phyloP scores from a whole-genome alignment of 2,888 invertebrate genomes.

The Pedicia rivosa region DNA sequence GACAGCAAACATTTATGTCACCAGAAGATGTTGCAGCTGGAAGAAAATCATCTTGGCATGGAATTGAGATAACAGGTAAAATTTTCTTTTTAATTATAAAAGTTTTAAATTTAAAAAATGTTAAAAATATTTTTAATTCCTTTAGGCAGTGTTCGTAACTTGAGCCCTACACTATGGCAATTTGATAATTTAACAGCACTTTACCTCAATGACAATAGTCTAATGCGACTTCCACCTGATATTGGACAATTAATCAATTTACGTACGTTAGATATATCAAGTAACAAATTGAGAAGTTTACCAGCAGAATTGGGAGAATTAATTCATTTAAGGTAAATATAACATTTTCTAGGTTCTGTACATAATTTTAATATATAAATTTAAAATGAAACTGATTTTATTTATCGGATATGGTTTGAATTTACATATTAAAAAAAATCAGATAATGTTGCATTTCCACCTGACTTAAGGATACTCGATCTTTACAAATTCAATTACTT shows the following conservation, averaged over 20 bases:
- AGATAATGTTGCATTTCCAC: too few species aligned
- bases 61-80: conserved; percentile 68
- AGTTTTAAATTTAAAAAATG: neutral
- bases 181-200: conserved; percentile 84
- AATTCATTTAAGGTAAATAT: conserved; percentile 66
- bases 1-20: conserved; percentile 83
- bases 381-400: neutral
- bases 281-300: conserved; percentile 85
- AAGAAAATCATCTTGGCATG: conserved; percentile 84
- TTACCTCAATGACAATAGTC: conserved; percentile 90
- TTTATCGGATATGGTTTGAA: too few species aligned
- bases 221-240: conserved; percentile 81
- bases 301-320: conserved; percentile 96
- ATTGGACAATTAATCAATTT: conserved; percentile 73
- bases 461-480: too few species aligned
- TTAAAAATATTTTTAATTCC: neutral
- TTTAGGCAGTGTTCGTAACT: conserved; percentile 80
- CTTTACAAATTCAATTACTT: too few species aligned
- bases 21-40: conserved; percentile 84
- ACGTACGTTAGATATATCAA: conserved; percentile 79
- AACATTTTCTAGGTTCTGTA: neutral
- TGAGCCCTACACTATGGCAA: conserved; percentile 85
- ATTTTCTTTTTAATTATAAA: neutral
- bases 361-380: neutral
- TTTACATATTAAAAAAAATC: too few species aligned